A percentile compares a stretch with the other conserved stretches of the same genome.
Conservation (phyloP, 2,797 vertebrate species). For the Micrastur ruficollis region DNA sequence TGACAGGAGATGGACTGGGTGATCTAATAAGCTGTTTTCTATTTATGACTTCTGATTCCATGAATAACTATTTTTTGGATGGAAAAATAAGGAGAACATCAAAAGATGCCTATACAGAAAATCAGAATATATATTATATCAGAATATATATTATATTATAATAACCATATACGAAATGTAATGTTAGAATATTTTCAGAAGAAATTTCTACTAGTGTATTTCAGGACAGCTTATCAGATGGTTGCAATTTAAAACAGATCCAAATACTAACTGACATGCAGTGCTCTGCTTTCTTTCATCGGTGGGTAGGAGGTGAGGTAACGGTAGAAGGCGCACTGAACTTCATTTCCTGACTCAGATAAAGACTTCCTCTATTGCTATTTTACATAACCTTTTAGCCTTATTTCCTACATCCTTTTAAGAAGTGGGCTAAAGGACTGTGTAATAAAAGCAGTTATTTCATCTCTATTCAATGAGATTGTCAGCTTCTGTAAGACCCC, state of each 20-base stretch:
- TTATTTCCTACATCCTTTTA: background rate
- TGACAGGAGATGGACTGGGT: background rate
- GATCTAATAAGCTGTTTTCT: background rate
- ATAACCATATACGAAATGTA: background rate
- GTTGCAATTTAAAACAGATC: background rate
- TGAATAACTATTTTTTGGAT: background rate
- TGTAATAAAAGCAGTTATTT: background rate
- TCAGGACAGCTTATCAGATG: background rate
- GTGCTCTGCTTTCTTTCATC: background rate
- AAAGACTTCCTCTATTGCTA: background rate
- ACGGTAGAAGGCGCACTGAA: background rate
- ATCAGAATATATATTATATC: background rate
- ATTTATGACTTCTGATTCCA: background rate
- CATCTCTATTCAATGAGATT: background rate
- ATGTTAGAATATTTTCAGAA: background rate
- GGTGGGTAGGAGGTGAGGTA: background rate
- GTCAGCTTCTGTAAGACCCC: background rate
- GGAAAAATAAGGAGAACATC: background rate
- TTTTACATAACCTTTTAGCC: background rate
- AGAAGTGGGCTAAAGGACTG: background rate
- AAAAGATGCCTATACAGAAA: background rate
- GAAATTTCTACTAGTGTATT: background rate
- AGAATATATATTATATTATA: background rate
- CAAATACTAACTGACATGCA: background rate
- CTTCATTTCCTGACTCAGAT: background rate